Evolutionary conservation across 1,140 invertebrate genomes (phyloP).

Genomic region (Tetragonula clypearis): DNA sequence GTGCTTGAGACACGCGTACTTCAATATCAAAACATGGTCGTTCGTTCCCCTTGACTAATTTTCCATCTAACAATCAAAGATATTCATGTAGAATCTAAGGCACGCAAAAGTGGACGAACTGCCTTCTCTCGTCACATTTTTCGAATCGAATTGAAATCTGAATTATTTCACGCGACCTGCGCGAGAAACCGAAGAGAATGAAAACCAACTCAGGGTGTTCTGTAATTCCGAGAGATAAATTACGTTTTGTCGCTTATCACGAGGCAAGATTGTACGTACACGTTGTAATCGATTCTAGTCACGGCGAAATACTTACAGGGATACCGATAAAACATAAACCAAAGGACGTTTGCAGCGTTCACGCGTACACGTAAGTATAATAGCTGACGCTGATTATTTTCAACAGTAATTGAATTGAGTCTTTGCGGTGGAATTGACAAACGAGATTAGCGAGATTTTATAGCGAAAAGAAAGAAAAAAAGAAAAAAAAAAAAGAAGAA

Average conservation of each 20-base stretch:
- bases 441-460: constrained; percentile 8
- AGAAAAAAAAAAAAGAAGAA: too few species aligned
- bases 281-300: constrained; percentile 49
- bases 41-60: neutral
- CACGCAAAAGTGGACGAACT: neutral
- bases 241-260: neutral
- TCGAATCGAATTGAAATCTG: neutral
- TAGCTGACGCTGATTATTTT: constrained; percentile 20
- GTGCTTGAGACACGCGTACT: neutral
- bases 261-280: neutral
- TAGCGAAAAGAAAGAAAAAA: neutral
- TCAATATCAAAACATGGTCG: neutral
- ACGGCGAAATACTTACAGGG: constrained; percentile 25
- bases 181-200: neutral
- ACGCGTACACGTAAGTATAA: constrained; percentile 6
- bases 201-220: neutral
- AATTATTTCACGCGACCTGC: neutral
- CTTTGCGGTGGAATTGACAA: constrained; percentile 36
- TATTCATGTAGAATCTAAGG: neutral
- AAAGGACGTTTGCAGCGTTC: constrained; percentile 20
- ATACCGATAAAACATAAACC: constrained; percentile 25
- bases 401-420: constrained; percentile 1
- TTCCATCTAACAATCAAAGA: neutral
- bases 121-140: neutral
- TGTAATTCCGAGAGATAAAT: neutral